A percentile compares a stretch with the other conserved stretches of the same genome.
phyloP scores from a whole-genome alignment of 2,888 invertebrate species.

The Hirtodrosophila alboralis region DNA sequence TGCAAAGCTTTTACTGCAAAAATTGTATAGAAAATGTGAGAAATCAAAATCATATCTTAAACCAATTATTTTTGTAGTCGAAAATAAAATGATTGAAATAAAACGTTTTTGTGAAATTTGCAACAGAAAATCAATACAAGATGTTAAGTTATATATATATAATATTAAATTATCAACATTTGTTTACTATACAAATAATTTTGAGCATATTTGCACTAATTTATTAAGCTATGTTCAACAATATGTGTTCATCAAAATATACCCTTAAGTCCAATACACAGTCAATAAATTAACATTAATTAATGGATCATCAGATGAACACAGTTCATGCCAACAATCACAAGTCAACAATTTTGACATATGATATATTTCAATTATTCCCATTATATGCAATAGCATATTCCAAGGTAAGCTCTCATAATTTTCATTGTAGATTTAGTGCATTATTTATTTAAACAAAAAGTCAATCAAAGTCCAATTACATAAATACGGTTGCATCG shows the following conservation, averaged over 20 bases:
- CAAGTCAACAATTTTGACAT: conserved; percentile 32
- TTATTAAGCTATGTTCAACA: neutral
- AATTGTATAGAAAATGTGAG: no score
- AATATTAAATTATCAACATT: no score
- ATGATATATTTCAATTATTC: conserved; percentile 41
- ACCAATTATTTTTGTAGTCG: no score
- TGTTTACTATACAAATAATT: no score
- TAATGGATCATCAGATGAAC: conserved; percentile 23
- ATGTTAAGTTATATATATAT: no score
- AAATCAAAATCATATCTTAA: no score
- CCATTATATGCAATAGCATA: conserved; percentile 18
- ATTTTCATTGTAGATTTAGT: conserved; percentile 31
- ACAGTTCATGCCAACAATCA: conserved; percentile 24
- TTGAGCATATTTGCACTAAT: no score
- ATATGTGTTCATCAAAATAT: conserved; percentile 1
- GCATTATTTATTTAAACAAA: conserved; percentile 21
- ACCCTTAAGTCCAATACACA: conserved; percentile 10
- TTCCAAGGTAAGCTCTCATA: conserved; percentile 6
- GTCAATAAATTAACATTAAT: conserved; percentile 40
- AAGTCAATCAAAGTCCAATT: conserved; percentile 50
- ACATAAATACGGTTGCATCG: neutral
- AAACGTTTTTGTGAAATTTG: no score
- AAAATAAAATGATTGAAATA: no score
- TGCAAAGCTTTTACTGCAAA: no score
- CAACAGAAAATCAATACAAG: no score